These are phyloP conservation scores for Tholera decimalis DNA, from an alignment of 2,888 invertebrate species.

Conservation along the genomic window DNA sequence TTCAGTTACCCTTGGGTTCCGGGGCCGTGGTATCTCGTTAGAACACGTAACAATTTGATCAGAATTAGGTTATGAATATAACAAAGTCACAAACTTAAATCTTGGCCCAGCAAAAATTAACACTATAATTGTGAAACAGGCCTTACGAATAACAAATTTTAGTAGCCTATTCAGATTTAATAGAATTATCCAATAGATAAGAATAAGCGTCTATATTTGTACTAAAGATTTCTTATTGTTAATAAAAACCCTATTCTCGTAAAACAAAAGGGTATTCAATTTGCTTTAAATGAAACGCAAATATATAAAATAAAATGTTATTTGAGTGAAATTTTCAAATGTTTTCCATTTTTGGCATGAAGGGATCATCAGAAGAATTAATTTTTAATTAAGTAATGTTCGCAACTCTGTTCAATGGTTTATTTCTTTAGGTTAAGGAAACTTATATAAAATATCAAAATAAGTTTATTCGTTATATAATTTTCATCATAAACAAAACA, in stretches of 20 bases:
- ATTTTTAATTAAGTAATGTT: not conserved
- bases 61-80: not conserved
- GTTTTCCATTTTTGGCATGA: not conserved
- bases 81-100: not conserved
- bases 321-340: not conserved
- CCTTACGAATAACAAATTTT: conserved; percentile 27
- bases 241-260: conserved; percentile 24
- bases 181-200: conserved; percentile 25
- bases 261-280: conserved; percentile 29
- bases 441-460: too few relatives aligned
- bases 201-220: conserved; percentile 13
- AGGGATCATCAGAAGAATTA: not conserved
- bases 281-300: conserved; percentile 19
- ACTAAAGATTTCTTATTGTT: conserved; percentile 23
- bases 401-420: too few relatives aligned
- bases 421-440: too few relatives aligned
- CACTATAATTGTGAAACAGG: conserved; percentile 6
- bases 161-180: conserved; percentile 30
- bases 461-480: too few relatives aligned
- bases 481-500: too few relatives aligned
- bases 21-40: too few relatives aligned
- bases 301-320: conserved; percentile 26
- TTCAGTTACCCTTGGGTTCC: too few relatives aligned
- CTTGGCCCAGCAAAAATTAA: not conserved
- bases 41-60: too few relatives aligned